phyloP scores from a whole-genome alignment of 2,888 invertebrate genomes.

The Apodemia duryi region DNA sequence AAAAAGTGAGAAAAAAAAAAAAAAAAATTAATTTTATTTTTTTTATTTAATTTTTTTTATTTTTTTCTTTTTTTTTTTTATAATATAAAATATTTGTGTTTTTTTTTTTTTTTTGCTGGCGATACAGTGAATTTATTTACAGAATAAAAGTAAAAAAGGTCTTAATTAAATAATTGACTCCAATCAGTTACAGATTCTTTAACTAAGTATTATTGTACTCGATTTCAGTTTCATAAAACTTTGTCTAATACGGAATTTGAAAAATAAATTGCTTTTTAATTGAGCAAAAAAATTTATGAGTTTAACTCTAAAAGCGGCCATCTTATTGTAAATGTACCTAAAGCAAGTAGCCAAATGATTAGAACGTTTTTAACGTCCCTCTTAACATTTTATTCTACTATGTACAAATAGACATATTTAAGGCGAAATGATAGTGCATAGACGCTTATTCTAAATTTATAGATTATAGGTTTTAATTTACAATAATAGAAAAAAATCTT shows the following conservation, averaged over 20 bases:
- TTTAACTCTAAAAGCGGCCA: conserved; percentile 28
- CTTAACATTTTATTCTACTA: conserved; percentile 23
- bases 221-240: conserved; percentile 44
- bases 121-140: neutral
- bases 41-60: too few relatives aligned
- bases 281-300: conserved; percentile 57
- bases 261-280: conserved; percentile 53
- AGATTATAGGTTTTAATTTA: too few relatives aligned
- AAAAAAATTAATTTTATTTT: too few relatives aligned
- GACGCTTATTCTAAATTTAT: too few relatives aligned
- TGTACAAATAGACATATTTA: conserved; percentile 22
- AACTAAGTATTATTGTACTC: conserved; percentile 67
- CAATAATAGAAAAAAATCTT: too few relatives aligned
- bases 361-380: conserved; percentile 27
- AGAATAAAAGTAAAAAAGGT: conserved; percentile 14
- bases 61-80: too few relatives aligned
- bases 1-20: too few relatives aligned
- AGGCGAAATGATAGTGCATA: neutral
- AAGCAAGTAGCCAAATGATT: neutral
- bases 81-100: neutral
- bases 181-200: conserved; percentile 44
- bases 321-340: conserved; percentile 18
- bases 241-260: conserved; percentile 21
- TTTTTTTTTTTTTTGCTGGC: neutral
- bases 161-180: conserved; percentile 59